These are phyloP conservation scores for Pantherophis alleghaniensis DNA, from an alignment of 2,797 vertebrate genomes.

Conservation along the genomic window DNA sequence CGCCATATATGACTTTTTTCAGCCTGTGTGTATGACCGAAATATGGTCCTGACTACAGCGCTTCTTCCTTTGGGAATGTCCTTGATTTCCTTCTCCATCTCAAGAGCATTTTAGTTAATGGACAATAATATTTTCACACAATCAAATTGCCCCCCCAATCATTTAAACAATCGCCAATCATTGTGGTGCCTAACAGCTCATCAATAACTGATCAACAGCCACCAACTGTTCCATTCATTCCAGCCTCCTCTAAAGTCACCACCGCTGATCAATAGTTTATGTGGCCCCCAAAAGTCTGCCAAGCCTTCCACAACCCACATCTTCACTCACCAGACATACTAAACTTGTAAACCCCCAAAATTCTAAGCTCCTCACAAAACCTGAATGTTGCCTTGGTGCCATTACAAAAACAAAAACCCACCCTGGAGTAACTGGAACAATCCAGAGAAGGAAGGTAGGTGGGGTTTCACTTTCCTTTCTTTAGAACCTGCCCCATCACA, in stretches of 20 bases:
- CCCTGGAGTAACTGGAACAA: neutral
- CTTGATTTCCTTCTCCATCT: neutral
- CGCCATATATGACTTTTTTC: neutral
- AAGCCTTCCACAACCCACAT: neutral
- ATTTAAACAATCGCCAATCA: neutral
- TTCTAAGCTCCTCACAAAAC: neutral
- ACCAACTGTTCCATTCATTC: neutral
- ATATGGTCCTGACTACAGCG: neutral
- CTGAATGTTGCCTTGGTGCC: neutral
- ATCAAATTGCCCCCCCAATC: neutral
- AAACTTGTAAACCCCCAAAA: neutral
- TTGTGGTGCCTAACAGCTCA: neutral
- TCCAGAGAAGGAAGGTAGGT: neutral
- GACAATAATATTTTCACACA: neutral
- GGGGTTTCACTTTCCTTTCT: neutral
- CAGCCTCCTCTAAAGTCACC: neutral
- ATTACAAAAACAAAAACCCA: neutral
- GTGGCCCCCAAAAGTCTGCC: neutral
- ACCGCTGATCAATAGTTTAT: neutral
- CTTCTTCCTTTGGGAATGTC: neutral
- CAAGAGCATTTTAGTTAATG: neutral
- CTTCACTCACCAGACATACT: neutral
- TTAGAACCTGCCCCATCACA: neutral
- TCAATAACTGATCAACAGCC: neutral
- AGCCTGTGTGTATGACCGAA: neutral